Evolutionary conservation across 2,113 vertebrate species (phyloP).

Genomic region (Boulengeromyrus knoepffleri): DNA sequence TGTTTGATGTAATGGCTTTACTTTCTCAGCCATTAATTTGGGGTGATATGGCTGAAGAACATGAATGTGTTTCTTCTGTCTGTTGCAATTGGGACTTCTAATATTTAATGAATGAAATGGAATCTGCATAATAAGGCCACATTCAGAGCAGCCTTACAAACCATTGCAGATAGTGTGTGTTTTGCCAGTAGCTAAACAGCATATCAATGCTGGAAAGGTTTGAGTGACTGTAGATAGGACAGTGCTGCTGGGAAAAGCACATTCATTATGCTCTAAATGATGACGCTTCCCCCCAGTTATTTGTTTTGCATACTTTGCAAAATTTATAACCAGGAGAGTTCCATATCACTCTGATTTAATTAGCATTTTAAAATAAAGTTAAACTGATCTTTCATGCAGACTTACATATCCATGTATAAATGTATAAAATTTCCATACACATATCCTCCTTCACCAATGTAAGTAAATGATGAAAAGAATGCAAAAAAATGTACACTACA

Average conservation of each 20-base stretch:
- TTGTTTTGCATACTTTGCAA: not conserved
- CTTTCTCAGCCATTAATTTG: not conserved
- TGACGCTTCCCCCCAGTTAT: not conserved
- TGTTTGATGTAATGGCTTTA: not conserved
- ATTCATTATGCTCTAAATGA: not conserved
- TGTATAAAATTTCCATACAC: not conserved
- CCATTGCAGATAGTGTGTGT: not conserved
- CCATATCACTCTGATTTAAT: not conserved
- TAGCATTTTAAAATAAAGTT: not conserved
- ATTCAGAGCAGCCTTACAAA: not conserved
- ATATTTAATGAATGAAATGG: not conserved
- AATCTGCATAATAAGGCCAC: not conserved
- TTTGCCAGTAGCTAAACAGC: constrained; percentile 5
- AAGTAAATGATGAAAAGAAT: not conserved
- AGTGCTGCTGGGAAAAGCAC: not conserved
- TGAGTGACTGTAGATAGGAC: constrained; percentile 39
- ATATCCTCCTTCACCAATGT: not conserved
- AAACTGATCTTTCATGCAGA: not conserved
- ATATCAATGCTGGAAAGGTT: constrained; percentile 36
- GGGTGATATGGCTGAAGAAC: not conserved
- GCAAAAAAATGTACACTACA: not conserved
- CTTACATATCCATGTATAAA: not conserved
- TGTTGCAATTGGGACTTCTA: not conserved
- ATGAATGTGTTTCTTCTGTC: not conserved
- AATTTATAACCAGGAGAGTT: not conserved